These are phyloP conservation scores for Muntiacus reevesi DNA, from an alignment of 2,113 vertebrate species.

Conservation along the genomic window DNA sequence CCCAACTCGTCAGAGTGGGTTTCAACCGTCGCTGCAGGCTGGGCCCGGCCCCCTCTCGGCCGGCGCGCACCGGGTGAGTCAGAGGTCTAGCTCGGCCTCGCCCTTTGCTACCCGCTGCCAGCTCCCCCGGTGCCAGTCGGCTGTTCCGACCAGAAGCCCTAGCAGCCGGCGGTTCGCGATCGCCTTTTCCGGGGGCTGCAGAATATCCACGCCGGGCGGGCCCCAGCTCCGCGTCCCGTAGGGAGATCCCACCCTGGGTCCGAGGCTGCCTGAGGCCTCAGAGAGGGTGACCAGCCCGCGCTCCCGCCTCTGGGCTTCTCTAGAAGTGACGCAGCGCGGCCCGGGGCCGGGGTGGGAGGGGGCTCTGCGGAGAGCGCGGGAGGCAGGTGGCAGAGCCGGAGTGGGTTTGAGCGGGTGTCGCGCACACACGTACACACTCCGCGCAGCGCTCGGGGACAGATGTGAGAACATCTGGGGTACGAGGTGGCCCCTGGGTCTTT, in stretches of 20 bases:
- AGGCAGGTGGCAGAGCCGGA: constrained; percentile 67
- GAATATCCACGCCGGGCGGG: neutral
- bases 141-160: neutral
- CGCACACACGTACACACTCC: constrained; percentile 14
- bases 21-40: neutral
- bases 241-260: neutral
- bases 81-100: constrained; percentile 60
- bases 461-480: constrained; percentile 68
- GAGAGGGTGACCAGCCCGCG: neutral
- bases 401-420: constrained; percentile 36
- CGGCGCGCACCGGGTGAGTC: constrained; percentile 50
- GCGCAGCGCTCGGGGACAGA: constrained; percentile 45
- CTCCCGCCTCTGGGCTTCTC: neutral
- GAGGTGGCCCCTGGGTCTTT: constrained; percentile 20
- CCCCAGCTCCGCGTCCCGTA: neutral
- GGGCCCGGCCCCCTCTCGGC: neutral
- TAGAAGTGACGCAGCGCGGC: constrained; percentile 50
- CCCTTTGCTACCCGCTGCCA: constrained; percentile 50
- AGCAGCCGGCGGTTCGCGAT: neutral
- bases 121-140: neutral
- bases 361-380: constrained; percentile 46
- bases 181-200: neutral
- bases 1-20: neutral
- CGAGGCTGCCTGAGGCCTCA: neutral
- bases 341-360: constrained; percentile 21